These are phyloP conservation scores for Vulpes ferrilata DNA, from an alignment of 2,113 vertebrate genomes.

Conservation along the genomic window DNA sequence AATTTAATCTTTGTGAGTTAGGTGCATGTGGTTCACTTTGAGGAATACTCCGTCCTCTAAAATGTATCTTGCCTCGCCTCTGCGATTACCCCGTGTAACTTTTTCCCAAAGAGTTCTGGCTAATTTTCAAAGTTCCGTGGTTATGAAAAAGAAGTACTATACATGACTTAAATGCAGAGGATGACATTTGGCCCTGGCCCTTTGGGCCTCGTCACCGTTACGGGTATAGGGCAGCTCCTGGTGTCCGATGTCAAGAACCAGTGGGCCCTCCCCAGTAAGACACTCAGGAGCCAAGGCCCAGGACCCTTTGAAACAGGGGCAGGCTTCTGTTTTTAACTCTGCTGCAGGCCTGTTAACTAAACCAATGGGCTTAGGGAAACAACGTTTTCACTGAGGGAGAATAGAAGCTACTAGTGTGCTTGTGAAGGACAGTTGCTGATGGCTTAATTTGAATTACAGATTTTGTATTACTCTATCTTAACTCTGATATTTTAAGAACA, in stretches of 20 bases:
- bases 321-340: not conserved
- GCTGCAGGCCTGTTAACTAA: not conserved
- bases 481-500: not conserved
- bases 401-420: not conserved
- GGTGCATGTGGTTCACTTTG: not conserved
- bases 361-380: not conserved
- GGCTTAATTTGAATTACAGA: conserved; percentile 49
- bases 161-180: not conserved
- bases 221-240: not conserved
- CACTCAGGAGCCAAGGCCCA: not conserved
- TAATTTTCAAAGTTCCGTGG: conserved; percentile 24
- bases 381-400: not conserved
- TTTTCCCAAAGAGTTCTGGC: conserved; percentile 16
- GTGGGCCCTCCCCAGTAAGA: not conserved
- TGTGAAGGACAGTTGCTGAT: not conserved
- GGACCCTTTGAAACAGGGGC: not conserved
- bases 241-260: not conserved
- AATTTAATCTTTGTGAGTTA: not conserved
- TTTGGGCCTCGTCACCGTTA: not conserved
- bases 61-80: not conserved
- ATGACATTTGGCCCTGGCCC: not conserved
- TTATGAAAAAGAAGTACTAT: not conserved
- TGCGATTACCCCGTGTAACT: not conserved
- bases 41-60: not conserved
- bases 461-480: conserved; percentile 39